phyloP scores from a whole-genome alignment of 2,797 vertebrate genomes.

The Gadopsis marmoratus region DNA sequence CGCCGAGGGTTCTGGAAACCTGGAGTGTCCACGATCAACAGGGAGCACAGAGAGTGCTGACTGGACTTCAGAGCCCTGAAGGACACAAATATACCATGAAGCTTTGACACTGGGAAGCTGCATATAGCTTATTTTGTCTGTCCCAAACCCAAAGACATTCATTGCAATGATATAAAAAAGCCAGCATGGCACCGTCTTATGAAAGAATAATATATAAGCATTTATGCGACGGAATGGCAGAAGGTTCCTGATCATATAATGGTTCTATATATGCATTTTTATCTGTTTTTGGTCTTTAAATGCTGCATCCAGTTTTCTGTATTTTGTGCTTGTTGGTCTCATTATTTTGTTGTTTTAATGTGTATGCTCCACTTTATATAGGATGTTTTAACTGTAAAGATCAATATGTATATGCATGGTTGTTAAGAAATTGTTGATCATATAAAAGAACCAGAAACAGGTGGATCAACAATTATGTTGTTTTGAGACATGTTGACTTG shows the following conservation, averaged over 20 bases:
- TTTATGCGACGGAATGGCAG: neutral
- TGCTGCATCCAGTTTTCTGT: neutral
- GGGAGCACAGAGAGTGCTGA: slow-evolving; percentile 94
- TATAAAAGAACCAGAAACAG: neutral
- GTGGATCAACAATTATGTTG: no score
- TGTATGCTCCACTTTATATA: neutral
- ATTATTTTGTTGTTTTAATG: neutral
- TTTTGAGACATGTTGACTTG: neutral
- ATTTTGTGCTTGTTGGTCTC: neutral
- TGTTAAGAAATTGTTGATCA: neutral
- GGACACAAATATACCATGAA: slow-evolving; percentile 3
- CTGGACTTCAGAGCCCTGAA: slow-evolving; percentile 94
- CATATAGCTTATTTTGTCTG: neutral
- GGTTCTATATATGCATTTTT: neutral
- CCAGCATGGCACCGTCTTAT: neutral
- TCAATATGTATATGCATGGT: neutral
- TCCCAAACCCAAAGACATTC: neutral
- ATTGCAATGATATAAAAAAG: neutral
- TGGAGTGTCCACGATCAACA: slow-evolving; percentile 96
- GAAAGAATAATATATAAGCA: neutral
- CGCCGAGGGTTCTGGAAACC: slow-evolving; percentile 96
- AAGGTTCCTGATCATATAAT: neutral
- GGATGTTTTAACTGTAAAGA: neutral
- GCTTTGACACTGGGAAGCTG: neutral
- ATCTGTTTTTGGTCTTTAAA: neutral